phyloP scores from a whole-genome alignment of 2,113 vertebrate genomes.

The Irena cyanogastra region DNA sequence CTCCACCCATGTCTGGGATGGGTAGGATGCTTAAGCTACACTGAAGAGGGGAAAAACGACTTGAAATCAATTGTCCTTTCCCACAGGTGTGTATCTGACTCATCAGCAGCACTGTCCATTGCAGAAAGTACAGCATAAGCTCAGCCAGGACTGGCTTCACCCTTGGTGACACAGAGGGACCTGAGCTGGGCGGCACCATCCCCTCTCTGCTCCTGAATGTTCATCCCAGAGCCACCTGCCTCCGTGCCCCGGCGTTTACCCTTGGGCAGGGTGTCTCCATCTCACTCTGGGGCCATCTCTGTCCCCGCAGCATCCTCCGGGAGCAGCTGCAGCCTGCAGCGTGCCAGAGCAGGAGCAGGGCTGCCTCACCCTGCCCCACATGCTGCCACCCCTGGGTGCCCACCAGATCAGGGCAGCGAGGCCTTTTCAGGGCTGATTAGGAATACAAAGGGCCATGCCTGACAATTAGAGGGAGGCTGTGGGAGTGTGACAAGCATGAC shows the following conservation, averaged over 20 bases:
- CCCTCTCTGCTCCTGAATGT: background rate
- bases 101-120: background rate
- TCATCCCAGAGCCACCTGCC: background rate
- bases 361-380: background rate
- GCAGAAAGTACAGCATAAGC: background rate
- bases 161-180: background rate
- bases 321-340: background rate
- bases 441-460: background rate
- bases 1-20: background rate
- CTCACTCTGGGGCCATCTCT: background rate
- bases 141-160: background rate
- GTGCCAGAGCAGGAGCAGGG: background rate
- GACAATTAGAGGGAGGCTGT: slow-evolving; percentile 8
- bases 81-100: background rate
- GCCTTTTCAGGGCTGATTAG: slow-evolving; percentile 18
- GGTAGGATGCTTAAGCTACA: background rate
- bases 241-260: background rate
- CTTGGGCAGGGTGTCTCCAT: background rate
- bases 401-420: rapidly evolving
- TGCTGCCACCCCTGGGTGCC: background rate
- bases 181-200: background rate
- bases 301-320: background rate
- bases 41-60: background rate
- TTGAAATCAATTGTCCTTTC: background rate
- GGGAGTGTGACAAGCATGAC: slow-evolving; percentile 17